A percentile compares a stretch with the other conserved stretches of the same genome.
Evolutionary conservation across 2,797 vertebrate species (phyloP).

Genomic region (Eremophila alpestris): DNA sequence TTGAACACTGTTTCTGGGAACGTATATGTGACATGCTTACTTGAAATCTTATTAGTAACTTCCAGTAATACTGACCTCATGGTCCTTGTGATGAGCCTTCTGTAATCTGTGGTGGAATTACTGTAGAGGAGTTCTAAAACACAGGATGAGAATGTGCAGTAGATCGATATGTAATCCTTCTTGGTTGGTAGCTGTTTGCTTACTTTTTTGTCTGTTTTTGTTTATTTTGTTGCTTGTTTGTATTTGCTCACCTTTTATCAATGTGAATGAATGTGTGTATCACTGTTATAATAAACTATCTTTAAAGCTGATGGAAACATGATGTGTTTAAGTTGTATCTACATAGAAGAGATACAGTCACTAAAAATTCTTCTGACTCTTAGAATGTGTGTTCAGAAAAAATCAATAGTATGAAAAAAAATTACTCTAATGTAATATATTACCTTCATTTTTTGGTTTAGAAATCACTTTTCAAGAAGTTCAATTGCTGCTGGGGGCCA

Average conservation of each 20-base stretch:
- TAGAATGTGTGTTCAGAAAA: background rate
- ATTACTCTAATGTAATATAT: background rate
- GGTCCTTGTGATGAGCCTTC: background rate
- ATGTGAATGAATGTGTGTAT: background rate
- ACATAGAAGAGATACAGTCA: background rate
- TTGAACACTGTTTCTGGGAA: background rate
- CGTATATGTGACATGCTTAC: background rate
- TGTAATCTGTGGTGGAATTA: background rate
- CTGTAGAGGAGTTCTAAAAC: background rate
- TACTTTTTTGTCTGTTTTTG: background rate
- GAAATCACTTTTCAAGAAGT: constrained; percentile 97
- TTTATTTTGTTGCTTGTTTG: background rate
- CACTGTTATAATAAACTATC: background rate
- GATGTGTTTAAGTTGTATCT: background rate
- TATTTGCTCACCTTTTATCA: background rate
- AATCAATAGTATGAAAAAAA: background rate
- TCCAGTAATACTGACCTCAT: background rate
- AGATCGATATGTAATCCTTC: background rate
- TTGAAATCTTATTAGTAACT: background rate
- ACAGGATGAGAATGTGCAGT: background rate
- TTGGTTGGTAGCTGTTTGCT: background rate
- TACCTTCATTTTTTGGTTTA: constrained; percentile 61
- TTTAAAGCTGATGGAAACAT: background rate
- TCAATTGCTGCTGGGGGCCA: constrained; percentile 94
- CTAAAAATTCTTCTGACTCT: background rate